Conservation (phyloP, 2,797 vertebrate genomes). For the Buphagus erythrorhynchus region DNA sequence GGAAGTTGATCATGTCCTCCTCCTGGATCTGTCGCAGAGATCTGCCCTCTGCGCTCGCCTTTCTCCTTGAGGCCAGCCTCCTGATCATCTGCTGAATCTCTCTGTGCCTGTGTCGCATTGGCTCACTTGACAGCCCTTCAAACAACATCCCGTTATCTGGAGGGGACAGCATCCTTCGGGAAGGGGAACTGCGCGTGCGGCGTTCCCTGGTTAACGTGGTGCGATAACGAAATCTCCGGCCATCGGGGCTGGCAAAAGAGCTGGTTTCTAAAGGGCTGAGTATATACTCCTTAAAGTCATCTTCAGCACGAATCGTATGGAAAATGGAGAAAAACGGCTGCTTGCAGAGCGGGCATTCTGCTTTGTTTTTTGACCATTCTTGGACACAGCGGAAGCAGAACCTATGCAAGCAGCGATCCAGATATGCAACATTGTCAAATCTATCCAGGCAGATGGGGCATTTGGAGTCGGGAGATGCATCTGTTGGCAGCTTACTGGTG, state of each 20-base stretch:
- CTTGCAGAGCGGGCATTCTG: constrained; percentile 94
- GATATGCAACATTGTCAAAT: constrained; percentile 91
- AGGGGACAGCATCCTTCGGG: constrained; percentile 77
- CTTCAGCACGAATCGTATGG: constrained; percentile 91
- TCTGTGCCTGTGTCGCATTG: constrained; percentile 64
- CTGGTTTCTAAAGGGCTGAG: constrained; percentile 82
- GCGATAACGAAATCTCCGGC: constrained; percentile 88
- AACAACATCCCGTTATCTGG: constrained; percentile 89
- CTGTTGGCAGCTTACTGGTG: constrained; percentile 79
- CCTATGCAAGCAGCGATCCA: constrained; percentile 90
- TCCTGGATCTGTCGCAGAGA: constrained; percentile 80
- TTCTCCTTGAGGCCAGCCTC: constrained; percentile 81
- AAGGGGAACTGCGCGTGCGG: constrained; percentile 25
- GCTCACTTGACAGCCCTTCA: constrained; percentile 75
- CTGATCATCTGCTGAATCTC: constrained; percentile 84
- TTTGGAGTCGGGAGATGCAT: constrained; percentile 93
- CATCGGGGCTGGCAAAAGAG: constrained; percentile 85
- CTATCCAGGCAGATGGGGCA: constrained; percentile 95
- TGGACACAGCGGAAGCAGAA: constrained; percentile 96
- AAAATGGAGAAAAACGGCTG: constrained; percentile 90
- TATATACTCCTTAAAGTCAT: constrained; percentile 90
- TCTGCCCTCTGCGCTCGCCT: constrained; percentile 82
- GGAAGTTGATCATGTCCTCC: constrained; percentile 90
- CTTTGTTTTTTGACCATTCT: constrained; percentile 98
- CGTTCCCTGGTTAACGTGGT: constrained; percentile 87